These are phyloP conservation scores for Acipenser ruthenus DNA, from an alignment of 2,797 vertebrate species.

Conservation along the genomic window DNA sequence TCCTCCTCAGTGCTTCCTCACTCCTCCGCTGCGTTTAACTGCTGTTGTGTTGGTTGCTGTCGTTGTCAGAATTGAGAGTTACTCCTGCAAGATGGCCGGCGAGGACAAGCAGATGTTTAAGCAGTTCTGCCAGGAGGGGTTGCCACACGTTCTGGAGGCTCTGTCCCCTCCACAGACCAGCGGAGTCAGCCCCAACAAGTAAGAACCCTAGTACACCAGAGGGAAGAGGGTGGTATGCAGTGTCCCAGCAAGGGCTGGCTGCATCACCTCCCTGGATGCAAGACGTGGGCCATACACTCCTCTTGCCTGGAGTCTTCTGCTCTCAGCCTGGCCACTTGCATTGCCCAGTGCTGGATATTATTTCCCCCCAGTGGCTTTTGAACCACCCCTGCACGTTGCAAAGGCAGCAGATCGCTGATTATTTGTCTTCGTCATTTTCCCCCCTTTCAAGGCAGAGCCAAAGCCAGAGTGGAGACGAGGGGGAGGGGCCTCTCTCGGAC, in stretches of 20 bases:
- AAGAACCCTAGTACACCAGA: slow-evolving; percentile 8
- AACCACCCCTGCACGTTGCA: no score
- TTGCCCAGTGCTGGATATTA: no score
- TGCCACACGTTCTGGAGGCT: slow-evolving; percentile 40
- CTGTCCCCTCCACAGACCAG: slow-evolving; percentile 41
- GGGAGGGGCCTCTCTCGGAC: slow-evolving; percentile 38
- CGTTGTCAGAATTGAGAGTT: slow-evolving; percentile 41
- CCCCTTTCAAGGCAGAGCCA: slow-evolving; percentile 31
- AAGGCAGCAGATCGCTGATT: neutral
- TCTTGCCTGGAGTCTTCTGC: no score
- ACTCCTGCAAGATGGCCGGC: slow-evolving; percentile 49
- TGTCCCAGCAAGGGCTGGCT: no score
- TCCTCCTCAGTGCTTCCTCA: neutral
- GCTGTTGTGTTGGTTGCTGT: neutral
- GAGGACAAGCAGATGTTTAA: slow-evolving; percentile 52
- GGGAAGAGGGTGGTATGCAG: no score
- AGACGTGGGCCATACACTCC: no score
- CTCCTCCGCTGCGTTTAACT: neutral
- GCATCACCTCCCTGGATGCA: no score
- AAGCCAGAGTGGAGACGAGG: slow-evolving; percentile 41
- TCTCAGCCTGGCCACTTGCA: no score
- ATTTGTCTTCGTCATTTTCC: neutral
- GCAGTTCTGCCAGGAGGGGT: slow-evolving; percentile 45
- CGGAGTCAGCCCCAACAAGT: slow-evolving; percentile 43
- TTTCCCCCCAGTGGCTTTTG: neutral